Conservation (phyloP, 2,113 vertebrate genomes). For the Donacobius atricapilla region DNA sequence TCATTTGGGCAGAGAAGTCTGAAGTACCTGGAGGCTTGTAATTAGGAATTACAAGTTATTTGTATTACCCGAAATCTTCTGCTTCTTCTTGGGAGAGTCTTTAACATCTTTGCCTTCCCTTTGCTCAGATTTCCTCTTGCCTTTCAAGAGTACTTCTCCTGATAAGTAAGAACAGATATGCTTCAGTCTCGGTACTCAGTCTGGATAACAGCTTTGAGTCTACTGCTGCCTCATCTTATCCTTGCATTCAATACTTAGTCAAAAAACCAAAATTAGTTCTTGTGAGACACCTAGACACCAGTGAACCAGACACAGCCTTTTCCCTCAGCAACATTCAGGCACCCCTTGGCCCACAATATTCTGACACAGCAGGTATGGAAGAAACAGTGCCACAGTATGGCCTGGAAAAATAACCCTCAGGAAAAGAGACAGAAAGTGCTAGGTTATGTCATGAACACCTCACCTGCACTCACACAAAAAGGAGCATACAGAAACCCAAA, state of each 20-base stretch:
- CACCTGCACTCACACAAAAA: neutral
- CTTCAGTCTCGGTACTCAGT: neutral
- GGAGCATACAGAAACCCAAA: neutral
- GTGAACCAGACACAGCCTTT: neutral
- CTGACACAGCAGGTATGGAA: neutral
- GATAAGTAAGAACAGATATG: slow-evolving; percentile 4
- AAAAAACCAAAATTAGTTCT: neutral
- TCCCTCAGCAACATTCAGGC: neutral
- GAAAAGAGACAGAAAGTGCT: neutral
- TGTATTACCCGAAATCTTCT: slow-evolving; percentile 69
- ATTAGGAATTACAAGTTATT: neutral
- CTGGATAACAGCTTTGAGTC: neutral
- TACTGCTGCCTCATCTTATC: neutral
- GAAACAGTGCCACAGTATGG: neutral
- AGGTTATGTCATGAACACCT: neutral
- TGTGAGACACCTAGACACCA: neutral
- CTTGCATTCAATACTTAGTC: neutral
- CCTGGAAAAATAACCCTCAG: neutral
- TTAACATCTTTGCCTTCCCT: slow-evolving; percentile 63
- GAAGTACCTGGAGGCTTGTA: neutral
- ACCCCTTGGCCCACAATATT: neutral
- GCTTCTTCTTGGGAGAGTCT: slow-evolving; percentile 72
- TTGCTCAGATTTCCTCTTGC: slow-evolving; percentile 68
- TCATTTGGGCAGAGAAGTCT: neutral
- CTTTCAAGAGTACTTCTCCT: slow-evolving; percentile 49